Base-by-base conservation (phyloP, 2,797 vertebrate genomes). In the Chaunax sp. region DNA sequence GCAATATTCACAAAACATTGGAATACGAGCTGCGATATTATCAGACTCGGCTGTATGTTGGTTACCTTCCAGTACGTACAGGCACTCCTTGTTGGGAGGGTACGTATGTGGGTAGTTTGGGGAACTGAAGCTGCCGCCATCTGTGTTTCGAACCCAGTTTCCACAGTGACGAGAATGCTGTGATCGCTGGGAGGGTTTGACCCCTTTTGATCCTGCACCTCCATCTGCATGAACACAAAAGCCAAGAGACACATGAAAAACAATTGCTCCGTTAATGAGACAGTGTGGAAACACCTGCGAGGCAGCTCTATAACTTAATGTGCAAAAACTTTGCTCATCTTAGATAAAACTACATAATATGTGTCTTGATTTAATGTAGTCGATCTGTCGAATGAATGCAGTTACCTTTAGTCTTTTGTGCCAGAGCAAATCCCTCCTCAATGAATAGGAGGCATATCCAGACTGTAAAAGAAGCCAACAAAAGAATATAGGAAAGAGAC, bases 21-120 rank as follows among this genome's bases (percentile, higher is more conserved):
- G 16, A 53, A n/a, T 3, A 16, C 0, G 18, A 45, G 56, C 5
- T 46, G 26, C 35, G 14, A 28, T 30, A 45, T 14, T 0, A 52
- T 45, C 10, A 15, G 19, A 18, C 43, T 55, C 4, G 41, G 16
- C 28, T 37, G 30, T 12, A 5, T 28, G 38, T 55, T 43, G 43
- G n/a, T 87, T 82, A 98, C 97, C 97, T 97, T 98, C 97, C 84
- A 98, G 93, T 64, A 98, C 95, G 46, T 96, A 98, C 81, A 97
- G 89, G 77, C 97, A 98, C 82, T 98, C 97, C 81, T 96, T 96
- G 86, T 98, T 98, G 55, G 96, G 94, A 35, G 97, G 97, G 86
- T 98, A 98, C 4, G 86, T 90, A 18, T 96, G 93, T 0, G 97
- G 97, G 80, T 96, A 98, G 89, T 96, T 96, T 38, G 96, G 97